Evolutionary conservation across 2,113 vertebrate species (phyloP), one percentile per base, ranked within the genome.

Genomic region (Colossoma macropomum): DNA sequence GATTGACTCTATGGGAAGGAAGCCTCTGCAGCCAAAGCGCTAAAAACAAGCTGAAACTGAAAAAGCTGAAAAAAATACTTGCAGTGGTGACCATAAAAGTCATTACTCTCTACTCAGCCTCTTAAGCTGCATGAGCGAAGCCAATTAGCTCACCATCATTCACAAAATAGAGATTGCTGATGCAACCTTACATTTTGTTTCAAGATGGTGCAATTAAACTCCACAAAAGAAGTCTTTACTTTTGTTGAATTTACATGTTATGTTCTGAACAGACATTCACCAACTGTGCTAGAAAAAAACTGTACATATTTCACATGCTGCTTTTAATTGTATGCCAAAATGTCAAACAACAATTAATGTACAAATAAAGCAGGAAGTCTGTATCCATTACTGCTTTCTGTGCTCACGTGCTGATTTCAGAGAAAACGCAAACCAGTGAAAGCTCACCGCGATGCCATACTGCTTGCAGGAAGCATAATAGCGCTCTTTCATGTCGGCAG

Each of bases 381-480:
- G 0, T 23, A 56, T 56, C 21, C 2, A 56, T 21, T 19, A 7
- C 54, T 23, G 1, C 1, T 23, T n/a, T 56, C 23, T 4, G 3
- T 23, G 21, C 21, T 56, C 21, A 56, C 54, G 2, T 23, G 21
- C 21, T 21, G 54, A 56, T 28, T n/a, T 27, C 27, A 21, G n/a
- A 63, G 19, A 59, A 38, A n/a, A n/a, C 16, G 6, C 23, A 25
- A 72, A 48, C 27, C 34, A 23, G 52, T 9, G 54, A 77, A 25
- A 11, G 56, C 95, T 94, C 84, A 98, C 97, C 3, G 68, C 90
- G 90, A 99, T 97, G 84, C 97, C 96, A 0, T 98, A 97, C 91
- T 97, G 95, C 87, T 93, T 96, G 93, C 97, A 99, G 10, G 96
- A 95, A 4, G 90, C 66, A 0, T 94, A 94, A 90, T 96, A 99